phyloP scores from a whole-genome alignment of 2,113 vertebrate species.

The Centropus unirufus region DNA sequence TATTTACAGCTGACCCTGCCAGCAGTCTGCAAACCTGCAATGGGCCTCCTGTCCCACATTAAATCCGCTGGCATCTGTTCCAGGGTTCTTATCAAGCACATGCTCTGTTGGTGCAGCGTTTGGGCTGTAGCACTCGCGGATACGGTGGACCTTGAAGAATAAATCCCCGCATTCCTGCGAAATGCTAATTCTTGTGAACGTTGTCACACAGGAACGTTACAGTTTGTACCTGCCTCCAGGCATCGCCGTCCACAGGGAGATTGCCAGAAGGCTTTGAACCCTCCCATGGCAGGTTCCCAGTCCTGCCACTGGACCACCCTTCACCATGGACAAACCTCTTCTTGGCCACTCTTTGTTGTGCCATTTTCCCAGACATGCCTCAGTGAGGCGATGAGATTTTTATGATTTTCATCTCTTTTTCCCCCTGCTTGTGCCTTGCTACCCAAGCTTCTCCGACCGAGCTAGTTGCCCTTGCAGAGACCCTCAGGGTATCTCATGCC shows the following conservation, averaged over 20 bases:
- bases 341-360: background rate
- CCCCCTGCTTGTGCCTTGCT: background rate
- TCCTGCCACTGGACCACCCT: background rate
- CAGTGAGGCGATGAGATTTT: background rate
- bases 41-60: constrained; percentile 49
- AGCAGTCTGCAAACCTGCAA: constrained; percentile 42
- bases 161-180: constrained; percentile 11
- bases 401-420: background rate
- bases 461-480: background rate
- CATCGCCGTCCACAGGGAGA: background rate
- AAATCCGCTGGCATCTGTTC: constrained; percentile 48
- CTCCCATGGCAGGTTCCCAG: fast-evolving
- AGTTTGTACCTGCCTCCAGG: constrained; percentile 38
- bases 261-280: constrained; percentile 12
- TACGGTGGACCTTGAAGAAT: background rate
- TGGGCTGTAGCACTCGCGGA: background rate
- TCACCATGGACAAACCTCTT: background rate
- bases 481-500: background rate
- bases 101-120: constrained; percentile 11
- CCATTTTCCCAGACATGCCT: fast-evolving
- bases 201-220: background rate
- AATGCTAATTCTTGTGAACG: background rate
- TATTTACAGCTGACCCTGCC: constrained; percentile 60
- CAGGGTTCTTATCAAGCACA: constrained; percentile 51
- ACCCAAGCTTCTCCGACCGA: background rate